phyloP scores from a whole-genome alignment of 2,113 vertebrate species.

The Acrocephalus kingi region DNA sequence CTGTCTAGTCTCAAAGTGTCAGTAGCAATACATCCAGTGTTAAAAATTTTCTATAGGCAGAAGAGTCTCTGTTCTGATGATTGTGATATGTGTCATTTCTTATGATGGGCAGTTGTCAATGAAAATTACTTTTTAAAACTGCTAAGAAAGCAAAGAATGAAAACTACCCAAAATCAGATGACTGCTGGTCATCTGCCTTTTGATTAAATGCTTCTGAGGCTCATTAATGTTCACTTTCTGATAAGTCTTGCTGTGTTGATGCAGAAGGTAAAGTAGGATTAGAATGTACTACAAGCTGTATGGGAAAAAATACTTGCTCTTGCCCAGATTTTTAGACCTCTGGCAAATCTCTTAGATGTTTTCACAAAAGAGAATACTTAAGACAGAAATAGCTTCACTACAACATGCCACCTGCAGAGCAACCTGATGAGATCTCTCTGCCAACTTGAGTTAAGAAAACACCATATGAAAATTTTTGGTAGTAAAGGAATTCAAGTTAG shows the following conservation, averaged over 20 bases:
- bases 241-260: neutral
- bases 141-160: conserved; percentile 33
- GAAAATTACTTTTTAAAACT: conserved; percentile 63
- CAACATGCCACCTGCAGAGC: neutral
- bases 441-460: neutral
- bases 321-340: neutral
- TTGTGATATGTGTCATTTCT: conserved; percentile 43
- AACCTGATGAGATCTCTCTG: neutral
- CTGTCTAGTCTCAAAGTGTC: conserved; percentile 52
- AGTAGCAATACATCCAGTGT: conserved; percentile 57
- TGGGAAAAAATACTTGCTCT: neutral
- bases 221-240: neutral
- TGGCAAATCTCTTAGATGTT: neutral
- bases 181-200: neutral
- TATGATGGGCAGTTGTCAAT: conserved; percentile 48
- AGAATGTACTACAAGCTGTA: neutral
- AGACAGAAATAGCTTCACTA: neutral
- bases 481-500: neutral
- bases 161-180: neutral
- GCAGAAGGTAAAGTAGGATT: neutral
- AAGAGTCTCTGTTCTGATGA: neutral
- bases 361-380: neutral
- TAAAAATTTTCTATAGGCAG: conserved; percentile 52
- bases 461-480: neutral
- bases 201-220: neutral